Percentiles rank a stretch among this genome's conserved stretches.
Evolutionary conservation across 1,140 invertebrate species (phyloP).

Genomic region (Mactra quadrangularis): DNA sequence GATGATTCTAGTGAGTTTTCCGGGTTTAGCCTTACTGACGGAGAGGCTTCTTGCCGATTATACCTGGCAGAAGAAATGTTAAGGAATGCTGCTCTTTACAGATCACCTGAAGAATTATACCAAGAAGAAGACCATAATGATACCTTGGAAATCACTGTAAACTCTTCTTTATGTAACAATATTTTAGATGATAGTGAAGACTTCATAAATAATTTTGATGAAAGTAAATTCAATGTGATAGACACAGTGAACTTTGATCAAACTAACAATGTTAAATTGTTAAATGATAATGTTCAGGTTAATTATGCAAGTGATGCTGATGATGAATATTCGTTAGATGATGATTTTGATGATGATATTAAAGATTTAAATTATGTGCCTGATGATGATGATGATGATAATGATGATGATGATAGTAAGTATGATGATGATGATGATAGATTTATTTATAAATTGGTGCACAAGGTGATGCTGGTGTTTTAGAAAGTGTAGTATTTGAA

Average conservation of each 20-base stretch:
- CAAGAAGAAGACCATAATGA: too few relatives aligned
- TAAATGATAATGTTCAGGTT: too few relatives aligned
- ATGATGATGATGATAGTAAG: constrained; percentile 1
- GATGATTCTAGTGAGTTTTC: too few relatives aligned
- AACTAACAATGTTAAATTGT: neutral
- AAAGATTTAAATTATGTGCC: constrained; percentile 4
- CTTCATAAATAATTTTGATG: constrained; percentile 1
- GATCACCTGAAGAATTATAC: too few relatives aligned
- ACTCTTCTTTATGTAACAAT: too few relatives aligned
- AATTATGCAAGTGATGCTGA: neutral
- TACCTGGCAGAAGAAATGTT: too few relatives aligned
- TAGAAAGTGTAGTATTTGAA: neutral
- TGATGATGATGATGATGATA: neutral
- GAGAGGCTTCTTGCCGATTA: too few relatives aligned
- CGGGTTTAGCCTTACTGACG: too few relatives aligned
- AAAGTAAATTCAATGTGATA: neutral
- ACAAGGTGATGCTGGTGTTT: neutral
- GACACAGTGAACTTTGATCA: neutral
- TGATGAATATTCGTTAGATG: neutral
- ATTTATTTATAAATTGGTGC: neutral
- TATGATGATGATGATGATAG: neutral
- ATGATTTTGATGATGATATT: constrained; percentile 16
- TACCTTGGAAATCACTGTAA: too few relatives aligned
- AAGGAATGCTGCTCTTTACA: too few relatives aligned
- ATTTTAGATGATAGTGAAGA: constrained; percentile 1